Evolutionary conservation across 2,888 invertebrate genomes (phyloP), one percentile per base, ranked within the genome.

Genomic region (Agrotis puta): DNA sequence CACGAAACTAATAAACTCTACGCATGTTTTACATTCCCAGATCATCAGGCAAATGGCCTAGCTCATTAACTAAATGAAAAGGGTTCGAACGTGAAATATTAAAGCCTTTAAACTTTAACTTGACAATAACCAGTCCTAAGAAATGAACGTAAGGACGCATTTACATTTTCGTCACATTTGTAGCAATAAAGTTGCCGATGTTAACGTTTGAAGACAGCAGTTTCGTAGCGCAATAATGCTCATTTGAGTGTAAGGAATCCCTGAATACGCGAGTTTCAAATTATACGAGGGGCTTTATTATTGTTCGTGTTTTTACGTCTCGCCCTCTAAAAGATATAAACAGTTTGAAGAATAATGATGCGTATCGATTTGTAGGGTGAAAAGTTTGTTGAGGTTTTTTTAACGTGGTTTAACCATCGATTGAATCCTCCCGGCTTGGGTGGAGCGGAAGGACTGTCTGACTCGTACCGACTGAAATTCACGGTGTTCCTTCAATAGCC

Each of bases 91-190:
- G 78, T 77, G 76, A 74, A 81, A 85, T 83, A 87, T 87, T 86
- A 88, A 86, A 87, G 88, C 50, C 66, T 81, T 65, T 69, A 80
- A 79, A 72, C 86, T 85, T 88, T 87, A 83, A 89, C 83, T 89
- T 81, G 83, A 85, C 87, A 88, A 87, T 89, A 88, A 85, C 88
- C 87, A 76, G 87, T 87, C 84, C 86, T 87, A 88, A 76, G 81
- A 86, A 88, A 87, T 84, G 84, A 85, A 84, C 77, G 85, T 86
- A 88, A 89, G 87, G 85, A 74, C 79, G 82, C 87, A 91, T 92
- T 92, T 90, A 92, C 92, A 93, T 93, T 92, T 92, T 90, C 89
- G 91, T 91, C 92, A 92, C 92, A 93, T 93, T 92, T 90, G 90
- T 89, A 89, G 89, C 89, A 88, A 92, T 93, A 94, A 93, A 93